Evolutionary conservation across 2,797 vertebrate genomes (phyloP).

Genomic region (Synaphobranchus kaupii): DNA sequence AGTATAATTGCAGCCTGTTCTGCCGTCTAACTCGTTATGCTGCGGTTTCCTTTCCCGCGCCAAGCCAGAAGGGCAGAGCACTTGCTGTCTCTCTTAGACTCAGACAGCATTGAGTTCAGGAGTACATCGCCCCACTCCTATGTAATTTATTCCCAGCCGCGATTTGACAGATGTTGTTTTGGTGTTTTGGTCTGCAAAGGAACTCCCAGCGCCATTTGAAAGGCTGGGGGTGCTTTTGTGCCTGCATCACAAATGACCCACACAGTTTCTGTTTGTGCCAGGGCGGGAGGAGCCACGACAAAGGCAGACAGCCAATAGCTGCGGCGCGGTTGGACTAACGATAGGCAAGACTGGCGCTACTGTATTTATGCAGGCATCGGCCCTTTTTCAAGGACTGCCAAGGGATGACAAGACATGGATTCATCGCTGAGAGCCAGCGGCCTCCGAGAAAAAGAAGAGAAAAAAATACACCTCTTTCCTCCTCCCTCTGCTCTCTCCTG

Average conservation of each 20-base stretch:
- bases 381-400: slow-evolving; percentile 25
- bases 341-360: slow-evolving; percentile 7
- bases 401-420: slow-evolving; percentile 21
- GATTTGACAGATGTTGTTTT: slow-evolving; percentile 17
- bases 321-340: neutral
- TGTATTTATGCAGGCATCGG: slow-evolving; percentile 7
- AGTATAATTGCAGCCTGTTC: neutral
- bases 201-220: slow-evolving; percentile 10
- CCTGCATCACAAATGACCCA: neutral
- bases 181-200: neutral
- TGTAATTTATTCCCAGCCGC: neutral
- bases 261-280: neutral
- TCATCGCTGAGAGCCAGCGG: slow-evolving; percentile 5
- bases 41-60: neutral
- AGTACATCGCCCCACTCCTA: neutral
- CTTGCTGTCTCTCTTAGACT: neutral
- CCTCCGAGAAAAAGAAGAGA: neutral
- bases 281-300: neutral
- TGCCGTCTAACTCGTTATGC: neutral
- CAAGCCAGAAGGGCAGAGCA: neutral
- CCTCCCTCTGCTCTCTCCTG: neutral
- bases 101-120: neutral
- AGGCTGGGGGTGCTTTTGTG: slow-evolving; percentile 7
- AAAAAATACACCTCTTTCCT: neutral
- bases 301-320: neutral